Conservation (phyloP, 2,797 vertebrate species). For the Dendrocincla tyrannina region DNA sequence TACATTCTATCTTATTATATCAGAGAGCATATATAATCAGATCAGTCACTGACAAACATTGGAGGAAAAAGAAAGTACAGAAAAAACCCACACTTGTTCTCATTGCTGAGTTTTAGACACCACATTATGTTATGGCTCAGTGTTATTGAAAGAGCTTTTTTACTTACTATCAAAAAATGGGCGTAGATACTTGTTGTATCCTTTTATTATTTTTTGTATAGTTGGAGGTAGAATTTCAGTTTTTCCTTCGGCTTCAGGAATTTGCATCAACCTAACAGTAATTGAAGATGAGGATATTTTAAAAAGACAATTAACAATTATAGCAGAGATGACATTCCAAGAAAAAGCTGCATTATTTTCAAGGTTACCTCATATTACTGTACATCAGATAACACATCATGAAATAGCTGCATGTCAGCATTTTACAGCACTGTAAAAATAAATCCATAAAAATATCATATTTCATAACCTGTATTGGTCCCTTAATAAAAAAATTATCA, state of each 20-base stretch:
- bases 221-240: constrained; percentile 89
- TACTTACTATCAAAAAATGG: constrained; percentile 92
- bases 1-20: neutral
- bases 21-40: neutral
- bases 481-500: neutral
- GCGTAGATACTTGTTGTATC: constrained; percentile 94
- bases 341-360: neutral
- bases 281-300: neutral
- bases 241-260: constrained; percentile 72
- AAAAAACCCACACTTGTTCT: neutral
- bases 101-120: neutral
- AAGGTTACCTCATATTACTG: neutral
- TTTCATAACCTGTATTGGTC: neutral
- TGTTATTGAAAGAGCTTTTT: neutral
- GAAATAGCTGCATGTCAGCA: neutral
- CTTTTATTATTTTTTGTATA: constrained; percentile 92
- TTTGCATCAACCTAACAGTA: constrained; percentile 9
- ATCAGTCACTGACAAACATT: neutral
- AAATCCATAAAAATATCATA: neutral
- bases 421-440: neutral
- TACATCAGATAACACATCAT: neutral
- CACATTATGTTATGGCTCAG: neutral
- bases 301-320: neutral
- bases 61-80: neutral
- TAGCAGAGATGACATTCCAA: neutral